Base-by-base conservation (phyloP, 2,888 invertebrate genomes). In the Subacronicta megacephala region DNA sequence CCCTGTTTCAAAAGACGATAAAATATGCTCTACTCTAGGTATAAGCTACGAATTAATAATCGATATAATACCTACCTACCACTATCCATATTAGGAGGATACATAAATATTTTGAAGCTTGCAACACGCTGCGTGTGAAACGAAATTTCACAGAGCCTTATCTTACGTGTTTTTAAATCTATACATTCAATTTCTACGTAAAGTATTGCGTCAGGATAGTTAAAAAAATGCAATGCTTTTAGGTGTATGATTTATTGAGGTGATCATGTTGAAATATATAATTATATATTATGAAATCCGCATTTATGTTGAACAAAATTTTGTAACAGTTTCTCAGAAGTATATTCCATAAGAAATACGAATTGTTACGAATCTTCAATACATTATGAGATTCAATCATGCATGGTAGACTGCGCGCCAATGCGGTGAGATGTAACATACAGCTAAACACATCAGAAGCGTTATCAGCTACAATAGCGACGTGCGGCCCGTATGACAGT, bases 401-500 rank as follows among this genome's bases (percentile, higher is more conserved):
- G 29, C 35, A 33, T 52, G 44, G 16, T 45, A 47, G 33, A 58
- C 16, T 69, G 47, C 55, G 59, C 46, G 54, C 42, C 44, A 46
- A 51, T 60, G 36, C 31, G 43, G 42, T 46, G 50, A 58, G 55
- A 47, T 49, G 36, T 43, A 44, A 38, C 13, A 44, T 44, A 20
- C 47, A 43, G 29, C 51, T 70, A 75, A 57, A 70, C 47, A 45
- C 41, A 42, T 61, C 58, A 62, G 50, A 40, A 54, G 61, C 47
- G 59, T 68, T 76, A 75, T 75, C 76, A 76, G 65, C 23, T 56
- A 52, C 37, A 58, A 69, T 74, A 70, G 45, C 63, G 78, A 78
- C 73, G 80, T 72, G 71, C 55, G 31, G 62, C 76, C 75, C 75
- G 78, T 77, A 80, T 83, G 81, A 75, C 79, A 77, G 31, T 31